These are phyloP conservation scores for Holocentrus rufus DNA, from an alignment of 2,797 vertebrate genomes.

Conservation along the genomic window DNA sequence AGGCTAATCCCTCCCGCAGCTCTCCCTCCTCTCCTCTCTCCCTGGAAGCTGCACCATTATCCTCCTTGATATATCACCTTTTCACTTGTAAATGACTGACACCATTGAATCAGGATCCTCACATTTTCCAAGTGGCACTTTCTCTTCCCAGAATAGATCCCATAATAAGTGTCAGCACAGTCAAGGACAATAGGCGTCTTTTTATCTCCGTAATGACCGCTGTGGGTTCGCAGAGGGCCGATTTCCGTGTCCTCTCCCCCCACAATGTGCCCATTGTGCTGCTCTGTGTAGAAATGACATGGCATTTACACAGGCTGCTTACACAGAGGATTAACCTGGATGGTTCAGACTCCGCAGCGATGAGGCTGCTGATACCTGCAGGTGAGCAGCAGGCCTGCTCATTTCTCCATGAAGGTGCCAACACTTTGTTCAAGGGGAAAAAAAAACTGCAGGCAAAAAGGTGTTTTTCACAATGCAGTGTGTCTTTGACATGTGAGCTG, in stretches of 20 bases:
- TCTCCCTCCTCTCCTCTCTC: background rate
- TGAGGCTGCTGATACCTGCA: background rate
- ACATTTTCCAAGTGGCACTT: slow-evolving; percentile 51
- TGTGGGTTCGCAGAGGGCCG: slow-evolving; percentile 2
- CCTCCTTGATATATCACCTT: slow-evolving; percentile 57
- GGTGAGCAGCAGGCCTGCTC: background rate
- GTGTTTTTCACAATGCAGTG: no score
- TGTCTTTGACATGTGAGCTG: no score
- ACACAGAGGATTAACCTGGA: background rate
- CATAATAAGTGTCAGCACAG: slow-evolving; percentile 44
- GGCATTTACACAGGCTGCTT: background rate
- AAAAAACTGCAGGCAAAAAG: no score
- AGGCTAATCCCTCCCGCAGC: slow-evolving; percentile 49
- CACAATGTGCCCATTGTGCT: background rate
- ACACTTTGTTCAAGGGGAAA: background rate
- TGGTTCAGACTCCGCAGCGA: no score
- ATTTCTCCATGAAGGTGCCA: background rate
- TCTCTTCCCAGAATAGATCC: slow-evolving; percentile 48
- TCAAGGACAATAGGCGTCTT: slow-evolving; percentile 37
- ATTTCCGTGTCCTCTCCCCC: slow-evolving; percentile 1
- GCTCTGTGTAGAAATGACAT: background rate
- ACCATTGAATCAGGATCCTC: slow-evolving; percentile 41
- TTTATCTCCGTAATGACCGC: slow-evolving; percentile 43
- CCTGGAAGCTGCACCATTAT: slow-evolving; percentile 44
- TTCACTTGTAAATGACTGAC: slow-evolving; percentile 61